These are phyloP conservation scores for Spisula solida DNA, from an alignment of 2,888 invertebrate genomes.

Conservation along the genomic window DNA sequence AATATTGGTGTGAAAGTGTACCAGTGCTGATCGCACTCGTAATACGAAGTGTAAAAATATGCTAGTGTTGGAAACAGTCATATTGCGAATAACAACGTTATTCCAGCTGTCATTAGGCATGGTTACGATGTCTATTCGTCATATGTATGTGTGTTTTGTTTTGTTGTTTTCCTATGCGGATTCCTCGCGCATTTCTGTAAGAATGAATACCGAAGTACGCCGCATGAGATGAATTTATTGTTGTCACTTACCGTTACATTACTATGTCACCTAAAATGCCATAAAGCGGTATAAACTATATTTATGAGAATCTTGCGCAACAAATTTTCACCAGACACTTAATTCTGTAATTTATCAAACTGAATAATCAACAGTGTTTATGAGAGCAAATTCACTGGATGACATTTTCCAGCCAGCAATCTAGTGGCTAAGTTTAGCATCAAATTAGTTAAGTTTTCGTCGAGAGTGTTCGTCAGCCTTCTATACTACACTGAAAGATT, in stretches of 20 bases:
- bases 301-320: constrained; percentile 9
- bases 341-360: constrained; percentile 2
- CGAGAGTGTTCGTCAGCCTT: background rate
- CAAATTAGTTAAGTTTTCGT: background rate
- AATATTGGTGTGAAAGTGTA: too few relatives aligned
- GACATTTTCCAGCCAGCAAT: background rate
- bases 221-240: background rate
- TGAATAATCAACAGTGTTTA: background rate
- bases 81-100: too few relatives aligned
- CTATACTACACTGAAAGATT: background rate
- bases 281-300: background rate
- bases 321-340: background rate
- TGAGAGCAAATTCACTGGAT: background rate
- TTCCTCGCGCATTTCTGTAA: too few relatives aligned
- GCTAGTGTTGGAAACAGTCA: too few relatives aligned
- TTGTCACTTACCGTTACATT: background rate
- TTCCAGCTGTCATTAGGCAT: too few relatives aligned
- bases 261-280: background rate
- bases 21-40: too few relatives aligned
- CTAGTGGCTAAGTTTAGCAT: background rate
- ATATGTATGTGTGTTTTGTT: background rate
- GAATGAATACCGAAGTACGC: background rate
- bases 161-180: too few relatives aligned
- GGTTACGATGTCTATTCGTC: background rate
- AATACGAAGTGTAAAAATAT: too few relatives aligned